Percentiles rank a stretch among this genome's conserved stretches.
These are phyloP conservation scores for Lycophotia porphyrea DNA, from an alignment of 2,888 invertebrate species.

Conservation along the genomic window DNA sequence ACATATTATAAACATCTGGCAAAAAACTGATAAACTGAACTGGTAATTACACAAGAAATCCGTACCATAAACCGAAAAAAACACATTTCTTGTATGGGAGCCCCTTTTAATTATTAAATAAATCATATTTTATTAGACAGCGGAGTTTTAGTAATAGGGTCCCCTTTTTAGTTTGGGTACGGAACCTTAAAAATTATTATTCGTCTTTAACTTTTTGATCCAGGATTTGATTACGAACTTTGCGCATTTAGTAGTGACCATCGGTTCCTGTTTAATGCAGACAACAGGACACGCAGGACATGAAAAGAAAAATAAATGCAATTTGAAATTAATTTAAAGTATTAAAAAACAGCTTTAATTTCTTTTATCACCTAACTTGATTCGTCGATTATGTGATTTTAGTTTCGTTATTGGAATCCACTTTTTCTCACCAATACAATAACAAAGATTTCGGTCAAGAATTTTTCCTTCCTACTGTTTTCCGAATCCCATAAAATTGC, in stretches of 20 bases:
- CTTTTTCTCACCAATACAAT: background rate
- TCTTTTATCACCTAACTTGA: background rate
- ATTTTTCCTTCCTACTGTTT: background rate
- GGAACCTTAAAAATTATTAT: too few relatives aligned
- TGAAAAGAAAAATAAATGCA: background rate
- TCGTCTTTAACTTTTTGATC: too few relatives aligned
- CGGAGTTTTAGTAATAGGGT: too few relatives aligned
- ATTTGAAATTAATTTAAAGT: background rate
- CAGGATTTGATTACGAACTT: background rate
- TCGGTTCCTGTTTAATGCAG: background rate
- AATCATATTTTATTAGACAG: too few relatives aligned
- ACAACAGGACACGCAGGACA: background rate
- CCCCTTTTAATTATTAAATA: too few relatives aligned
- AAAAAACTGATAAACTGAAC: too few relatives aligned
- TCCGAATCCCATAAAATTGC: constrained; percentile 28
- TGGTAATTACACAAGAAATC: too few relatives aligned
- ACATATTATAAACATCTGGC: background rate
- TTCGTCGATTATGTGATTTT: background rate
- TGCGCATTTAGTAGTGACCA: background rate
- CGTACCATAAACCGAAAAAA: too few relatives aligned
- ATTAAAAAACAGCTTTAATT: background rate
- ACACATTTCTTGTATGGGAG: too few relatives aligned
- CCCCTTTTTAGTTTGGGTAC: too few relatives aligned
- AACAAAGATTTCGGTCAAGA: constrained; percentile 8
- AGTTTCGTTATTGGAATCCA: background rate